Conservation (phyloP, 2,888 invertebrate genomes). For the Hecatera dysodea region DNA sequence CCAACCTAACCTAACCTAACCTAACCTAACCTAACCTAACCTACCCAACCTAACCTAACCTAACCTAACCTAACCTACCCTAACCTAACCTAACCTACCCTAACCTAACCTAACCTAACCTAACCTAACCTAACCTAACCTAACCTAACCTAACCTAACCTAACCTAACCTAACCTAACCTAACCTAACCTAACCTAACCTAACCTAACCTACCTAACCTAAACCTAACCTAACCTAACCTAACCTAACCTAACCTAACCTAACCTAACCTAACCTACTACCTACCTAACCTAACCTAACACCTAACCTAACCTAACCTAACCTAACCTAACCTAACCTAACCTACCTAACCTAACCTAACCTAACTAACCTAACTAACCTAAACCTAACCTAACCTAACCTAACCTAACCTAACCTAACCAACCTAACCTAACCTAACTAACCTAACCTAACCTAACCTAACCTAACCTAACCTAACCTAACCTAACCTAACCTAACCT, state of each 20-base stretch:
- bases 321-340: constrained; percentile 34
- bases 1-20: constrained; percentile 47
- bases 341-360: constrained; percentile 63
- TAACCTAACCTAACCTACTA: constrained; percentile 60
- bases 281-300: constrained; percentile 55
- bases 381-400: constrained; percentile 21
- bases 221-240: too few species aligned
- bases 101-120: constrained; percentile 64
- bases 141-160: too few species aligned
- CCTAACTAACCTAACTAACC: constrained; percentile 30
- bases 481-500: constrained; percentile 42
- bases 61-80: constrained; percentile 53
- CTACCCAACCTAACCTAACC: constrained; percentile 54
- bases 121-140: too few species aligned
- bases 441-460: constrained; percentile 26
- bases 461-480: constrained; percentile 40
- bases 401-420: constrained; percentile 16
- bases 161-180: too few species aligned
- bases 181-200: too few species aligned
- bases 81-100: constrained; percentile 59
- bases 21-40: constrained; percentile 59
- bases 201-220: too few species aligned
- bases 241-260: constrained; percentile 7
- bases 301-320: constrained; percentile 48
- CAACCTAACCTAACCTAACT: too few species aligned